A percentile compares a stretch with the other conserved stretches of the same genome.
These are phyloP conservation scores for Nebria salina DNA, from an alignment of 2,888 invertebrate genomes.

Conservation along the genomic window DNA sequence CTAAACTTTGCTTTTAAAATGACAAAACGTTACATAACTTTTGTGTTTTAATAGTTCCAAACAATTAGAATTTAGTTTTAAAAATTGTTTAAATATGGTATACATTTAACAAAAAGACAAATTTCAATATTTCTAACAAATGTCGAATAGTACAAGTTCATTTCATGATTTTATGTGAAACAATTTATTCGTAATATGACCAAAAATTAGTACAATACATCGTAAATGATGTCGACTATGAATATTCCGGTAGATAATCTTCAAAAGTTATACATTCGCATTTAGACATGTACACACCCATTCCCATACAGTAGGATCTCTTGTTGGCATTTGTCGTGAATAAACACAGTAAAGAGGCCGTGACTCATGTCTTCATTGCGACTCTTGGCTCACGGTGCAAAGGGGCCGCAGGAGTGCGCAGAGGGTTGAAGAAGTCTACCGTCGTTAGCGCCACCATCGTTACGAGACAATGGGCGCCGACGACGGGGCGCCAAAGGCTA, in stretches of 20 bases:
- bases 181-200: too few species aligned
- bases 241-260: neutral
- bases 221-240: neutral
- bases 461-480: neutral
- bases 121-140: too few species aligned
- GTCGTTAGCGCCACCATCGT: slow-evolving; percentile 1
- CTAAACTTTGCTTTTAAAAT: neutral
- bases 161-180: too few species aligned
- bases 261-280: neutral
- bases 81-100: neutral
- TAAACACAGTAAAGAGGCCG: neutral
- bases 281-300: neutral
- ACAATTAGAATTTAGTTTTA: neutral
- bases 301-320: neutral
- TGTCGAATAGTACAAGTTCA: too few species aligned
- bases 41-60: neutral
- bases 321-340: neutral
- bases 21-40: neutral
- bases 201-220: too few species aligned
- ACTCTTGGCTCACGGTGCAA: neutral
- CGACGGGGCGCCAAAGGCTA: neutral
- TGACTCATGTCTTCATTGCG: neutral
- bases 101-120: too few species aligned
- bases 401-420: neutral
- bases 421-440: neutral